These are phyloP conservation scores for Dascyllus trimaculatus DNA, from an alignment of 2,113 vertebrate species.

Conservation along the genomic window DNA sequence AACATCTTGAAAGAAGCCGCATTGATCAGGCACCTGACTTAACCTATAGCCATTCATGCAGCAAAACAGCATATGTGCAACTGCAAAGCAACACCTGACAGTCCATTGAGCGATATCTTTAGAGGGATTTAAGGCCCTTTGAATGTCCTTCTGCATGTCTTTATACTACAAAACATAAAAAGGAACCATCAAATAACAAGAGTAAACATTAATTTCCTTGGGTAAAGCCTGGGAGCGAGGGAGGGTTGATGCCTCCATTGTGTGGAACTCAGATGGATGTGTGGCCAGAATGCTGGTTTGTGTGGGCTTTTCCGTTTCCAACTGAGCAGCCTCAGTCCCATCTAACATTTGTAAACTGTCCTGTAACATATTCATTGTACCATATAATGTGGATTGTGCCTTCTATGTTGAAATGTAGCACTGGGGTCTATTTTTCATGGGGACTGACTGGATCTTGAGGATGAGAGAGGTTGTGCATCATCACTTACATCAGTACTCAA, in stretches of 20 bases:
- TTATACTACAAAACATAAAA: conserved; percentile 28
- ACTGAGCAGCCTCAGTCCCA: background rate
- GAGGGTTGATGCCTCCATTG: conserved; percentile 44
- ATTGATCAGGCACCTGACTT: background rate
- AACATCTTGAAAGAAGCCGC: background rate
- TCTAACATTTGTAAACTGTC: conserved; percentile 13
- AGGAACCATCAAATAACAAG: conserved; percentile 47
- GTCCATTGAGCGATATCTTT: background rate
- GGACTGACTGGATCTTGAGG: background rate
- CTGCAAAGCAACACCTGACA: conserved; percentile 16
- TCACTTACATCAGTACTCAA: background rate
- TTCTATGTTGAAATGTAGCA: no score
- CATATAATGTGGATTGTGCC: background rate
- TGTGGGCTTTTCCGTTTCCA: conserved; percentile 1
- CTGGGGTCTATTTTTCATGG: no score
- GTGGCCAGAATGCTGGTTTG: conserved; percentile 23
- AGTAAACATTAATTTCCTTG: conserved; percentile 55
- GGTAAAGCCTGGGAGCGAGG: conserved; percentile 28
- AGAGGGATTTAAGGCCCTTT: background rate
- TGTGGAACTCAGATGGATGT: conserved; percentile 43
- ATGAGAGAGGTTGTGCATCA: background rate
- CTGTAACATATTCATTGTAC: background rate
- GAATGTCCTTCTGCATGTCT: background rate
- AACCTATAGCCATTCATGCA: background rate
- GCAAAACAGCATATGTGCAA: background rate